These are phyloP conservation scores for Ispidina lecontei DNA, from an alignment of 2,797 vertebrate genomes.

Conservation along the genomic window DNA sequence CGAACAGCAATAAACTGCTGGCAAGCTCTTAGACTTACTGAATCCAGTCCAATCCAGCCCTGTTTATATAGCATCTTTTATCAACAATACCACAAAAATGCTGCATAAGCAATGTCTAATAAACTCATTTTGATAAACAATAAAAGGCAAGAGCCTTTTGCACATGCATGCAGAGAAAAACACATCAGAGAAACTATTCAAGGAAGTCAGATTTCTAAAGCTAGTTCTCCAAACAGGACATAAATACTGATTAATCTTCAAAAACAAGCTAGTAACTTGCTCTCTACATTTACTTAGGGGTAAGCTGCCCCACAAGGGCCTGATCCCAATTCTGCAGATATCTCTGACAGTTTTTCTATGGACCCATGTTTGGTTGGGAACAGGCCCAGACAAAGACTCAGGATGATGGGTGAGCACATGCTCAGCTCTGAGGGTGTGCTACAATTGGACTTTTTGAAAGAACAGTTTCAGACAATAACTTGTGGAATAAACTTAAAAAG, in stretches of 20 bases:
- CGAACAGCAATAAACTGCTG: constrained; percentile 68
- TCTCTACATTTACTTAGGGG: neutral
- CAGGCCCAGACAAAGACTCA: fast-evolving
- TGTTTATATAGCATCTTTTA: constrained; percentile 44
- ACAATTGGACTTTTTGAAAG: neutral
- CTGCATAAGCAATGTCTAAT: constrained; percentile 32
- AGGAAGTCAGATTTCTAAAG: neutral
- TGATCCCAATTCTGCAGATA: neutral
- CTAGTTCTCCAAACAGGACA: neutral
- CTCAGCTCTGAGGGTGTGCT: neutral
- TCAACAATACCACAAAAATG: constrained; percentile 37
- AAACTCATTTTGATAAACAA: constrained; percentile 34
- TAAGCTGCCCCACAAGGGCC: neutral
- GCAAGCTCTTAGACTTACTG: constrained; percentile 39
- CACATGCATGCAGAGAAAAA: neutral
- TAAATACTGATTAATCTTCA: constrained; percentile 9
- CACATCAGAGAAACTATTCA: neutral
- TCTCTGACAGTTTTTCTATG: neutral
- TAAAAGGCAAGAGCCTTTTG: neutral
- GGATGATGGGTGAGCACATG: neutral
- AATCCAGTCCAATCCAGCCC: constrained; percentile 28
- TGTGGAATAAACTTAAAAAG: neutral
- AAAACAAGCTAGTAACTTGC: neutral
- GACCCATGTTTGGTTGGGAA: neutral
- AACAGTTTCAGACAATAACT: neutral